Conservation (phyloP, 2,888 invertebrate genomes). For the Scrobipalpa costella region DNA sequence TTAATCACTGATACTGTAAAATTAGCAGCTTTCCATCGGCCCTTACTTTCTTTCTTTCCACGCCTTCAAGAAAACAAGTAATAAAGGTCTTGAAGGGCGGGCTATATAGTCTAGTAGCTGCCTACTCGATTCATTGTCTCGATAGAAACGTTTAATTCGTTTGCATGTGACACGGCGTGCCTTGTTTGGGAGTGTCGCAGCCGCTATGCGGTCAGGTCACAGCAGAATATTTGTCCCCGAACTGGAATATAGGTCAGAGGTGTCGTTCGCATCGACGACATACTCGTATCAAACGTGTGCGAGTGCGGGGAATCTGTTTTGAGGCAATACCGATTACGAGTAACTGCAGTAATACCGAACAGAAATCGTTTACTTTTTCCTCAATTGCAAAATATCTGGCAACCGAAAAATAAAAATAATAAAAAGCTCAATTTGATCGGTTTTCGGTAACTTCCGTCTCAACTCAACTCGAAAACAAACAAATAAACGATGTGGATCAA, state of each 20-base stretch:
- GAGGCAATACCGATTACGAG: not conserved
- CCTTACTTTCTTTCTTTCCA: slow-evolving; percentile 17
- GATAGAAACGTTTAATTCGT: slow-evolving; percentile 19
- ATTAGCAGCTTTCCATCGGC: slow-evolving; percentile 18
- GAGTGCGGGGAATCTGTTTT: not conserved
- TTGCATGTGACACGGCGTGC: slow-evolving; percentile 20
- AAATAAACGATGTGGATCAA: slow-evolving; percentile 22
- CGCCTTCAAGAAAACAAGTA: slow-evolving; percentile 13
- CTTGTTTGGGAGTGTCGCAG: slow-evolving; percentile 22
- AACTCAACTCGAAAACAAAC: not conserved
- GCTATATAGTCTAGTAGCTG: slow-evolving; percentile 2
- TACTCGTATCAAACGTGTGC: not conserved
- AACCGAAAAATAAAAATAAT: not conserved
- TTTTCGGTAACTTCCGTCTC: slow-evolving; percentile 23
- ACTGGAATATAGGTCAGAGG: slow-evolving; percentile 13
- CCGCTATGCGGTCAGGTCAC: slow-evolving; percentile 21
- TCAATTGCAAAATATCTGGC: slow-evolving; percentile 7
- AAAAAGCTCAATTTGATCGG: not conserved
- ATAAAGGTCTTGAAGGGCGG: slow-evolving; percentile 19
- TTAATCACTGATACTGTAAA: slow-evolving; percentile 30
- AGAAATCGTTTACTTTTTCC: not conserved
- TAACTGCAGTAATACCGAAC: not conserved
- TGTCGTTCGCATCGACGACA: not conserved
- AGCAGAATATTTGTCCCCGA: slow-evolving; percentile 2
- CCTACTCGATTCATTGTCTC: slow-evolving; percentile 21